A percentile compares a stretch with the other conserved stretches of the same genome.
These are phyloP conservation scores for Cranoglanis bouderius DNA, from an alignment of 2,113 vertebrate genomes.

Conservation along the genomic window DNA sequence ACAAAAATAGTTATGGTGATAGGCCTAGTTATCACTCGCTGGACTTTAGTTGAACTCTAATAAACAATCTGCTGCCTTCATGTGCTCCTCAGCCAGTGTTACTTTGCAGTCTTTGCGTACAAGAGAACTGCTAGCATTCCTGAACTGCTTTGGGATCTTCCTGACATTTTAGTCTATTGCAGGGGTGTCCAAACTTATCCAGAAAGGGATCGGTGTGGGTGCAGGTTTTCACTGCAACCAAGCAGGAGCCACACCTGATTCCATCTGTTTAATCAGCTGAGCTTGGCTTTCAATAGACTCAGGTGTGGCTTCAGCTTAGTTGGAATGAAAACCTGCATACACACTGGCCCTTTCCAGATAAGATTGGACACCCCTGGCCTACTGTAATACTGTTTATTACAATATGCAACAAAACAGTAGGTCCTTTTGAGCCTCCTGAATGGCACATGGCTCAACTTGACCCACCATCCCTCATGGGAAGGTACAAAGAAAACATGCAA, in stretches of 20 bases:
- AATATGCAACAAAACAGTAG: not conserved
- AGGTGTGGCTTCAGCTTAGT: too few relatives aligned
- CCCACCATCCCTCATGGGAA: not conserved
- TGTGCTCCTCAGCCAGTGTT: not conserved
- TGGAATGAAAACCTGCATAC: too few relatives aligned
- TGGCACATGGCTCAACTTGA: not conserved
- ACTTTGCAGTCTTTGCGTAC: not conserved
- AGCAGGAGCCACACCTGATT: too few relatives aligned
- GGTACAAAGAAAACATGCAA: not conserved
- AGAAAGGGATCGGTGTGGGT: too few relatives aligned
- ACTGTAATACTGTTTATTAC: not conserved
- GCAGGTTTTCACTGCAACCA: too few relatives aligned
- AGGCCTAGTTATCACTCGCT: not conserved
- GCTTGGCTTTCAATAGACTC: too few relatives aligned
- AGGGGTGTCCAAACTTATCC: too few relatives aligned
- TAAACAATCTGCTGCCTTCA: not conserved
- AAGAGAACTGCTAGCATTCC: not conserved
- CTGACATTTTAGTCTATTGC: not conserved
- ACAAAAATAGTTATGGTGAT: too few relatives aligned
- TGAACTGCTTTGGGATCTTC: not conserved
- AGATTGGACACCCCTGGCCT: too few relatives aligned
- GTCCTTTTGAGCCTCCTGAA: not conserved
- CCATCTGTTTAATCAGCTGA: too few relatives aligned
- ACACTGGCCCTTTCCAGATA: too few relatives aligned
- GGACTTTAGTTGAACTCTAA: not conserved